Percentiles rank a stretch among this genome's conserved stretches.
These are phyloP conservation scores for Drosophila tropicalis DNA, from an alignment of 1,140 invertebrate genomes.

Conservation along the genomic window DNA sequence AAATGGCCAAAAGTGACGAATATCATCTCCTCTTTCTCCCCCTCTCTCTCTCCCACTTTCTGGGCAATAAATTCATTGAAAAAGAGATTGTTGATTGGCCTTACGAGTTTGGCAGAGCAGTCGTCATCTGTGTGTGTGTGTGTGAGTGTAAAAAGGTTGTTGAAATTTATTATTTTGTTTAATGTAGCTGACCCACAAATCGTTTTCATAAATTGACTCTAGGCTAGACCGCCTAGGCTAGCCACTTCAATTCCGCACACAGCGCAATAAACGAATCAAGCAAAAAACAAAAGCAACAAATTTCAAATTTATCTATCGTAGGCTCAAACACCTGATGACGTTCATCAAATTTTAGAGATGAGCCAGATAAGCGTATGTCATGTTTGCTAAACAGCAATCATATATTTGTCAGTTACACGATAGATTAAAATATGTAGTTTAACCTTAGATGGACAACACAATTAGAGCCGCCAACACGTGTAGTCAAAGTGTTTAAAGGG, in stretches of 20 bases:
- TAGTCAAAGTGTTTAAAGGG: too few species aligned
- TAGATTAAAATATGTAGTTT: too few species aligned
- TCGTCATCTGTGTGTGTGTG: slow-evolving; percentile 39
- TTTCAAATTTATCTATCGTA: slow-evolving; percentile 7
- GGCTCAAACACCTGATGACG: slow-evolving; percentile 46
- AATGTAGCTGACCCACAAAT: slow-evolving; percentile 73
- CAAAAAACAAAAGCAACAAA: slow-evolving; percentile 15
- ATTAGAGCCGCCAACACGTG: too few species aligned
- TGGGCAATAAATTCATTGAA: slow-evolving; percentile 43
- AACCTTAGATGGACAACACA: too few species aligned
- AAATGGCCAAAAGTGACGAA: slow-evolving; percentile 27
- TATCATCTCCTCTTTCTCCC: neutral
- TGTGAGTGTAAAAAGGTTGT: slow-evolving; percentile 47
- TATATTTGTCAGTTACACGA: too few species aligned
- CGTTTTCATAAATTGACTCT: slow-evolving; percentile 55
- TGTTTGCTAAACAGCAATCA: neutral
- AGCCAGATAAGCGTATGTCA: slow-evolving; percentile 3
- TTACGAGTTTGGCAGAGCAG: slow-evolving; percentile 49
- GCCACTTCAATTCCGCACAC: slow-evolving; percentile 72
- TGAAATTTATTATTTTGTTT: slow-evolving; percentile 42
- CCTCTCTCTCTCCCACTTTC: slow-evolving; percentile 3
- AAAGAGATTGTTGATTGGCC: slow-evolving; percentile 78
- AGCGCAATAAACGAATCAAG: slow-evolving; percentile 38
- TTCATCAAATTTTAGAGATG: slow-evolving; percentile 32
- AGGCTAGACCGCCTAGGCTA: slow-evolving; percentile 47